Base-by-base conservation (phyloP, 2,888 invertebrate genomes). In the Epinotia bilunana region DNA sequence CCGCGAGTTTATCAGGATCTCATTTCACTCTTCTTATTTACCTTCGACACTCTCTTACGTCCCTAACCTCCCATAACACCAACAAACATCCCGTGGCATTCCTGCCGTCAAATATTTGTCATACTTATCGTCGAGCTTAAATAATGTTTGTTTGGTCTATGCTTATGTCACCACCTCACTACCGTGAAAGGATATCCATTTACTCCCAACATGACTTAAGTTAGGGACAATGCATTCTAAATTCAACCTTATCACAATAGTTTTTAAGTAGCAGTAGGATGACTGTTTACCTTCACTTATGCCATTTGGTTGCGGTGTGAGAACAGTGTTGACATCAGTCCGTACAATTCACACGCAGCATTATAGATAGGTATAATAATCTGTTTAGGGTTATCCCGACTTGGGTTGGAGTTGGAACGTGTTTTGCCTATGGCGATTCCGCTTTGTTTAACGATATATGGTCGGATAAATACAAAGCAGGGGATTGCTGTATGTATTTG, bases 161-260 rank as follows among this genome's bases (percentile, higher is more conserved):
- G 57, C 49, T 72, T 65, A 72, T 74, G 53, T 71, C 74, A 74
- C 64, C 74, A 74, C 64, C 60, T 49, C 55, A 33, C 58, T 65
- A 58, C 63, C 6, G 57, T 20, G 46, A 23, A 43, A 20, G 67
- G 39, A 55, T 18, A 3, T 4, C 6, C 9, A 11, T 18, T 18
- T 11, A 7, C 2, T 39, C 1, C 43, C 18, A 43, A 6, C 43
- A 62, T 2, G 33, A 33, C n/a, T 3, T n/a, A 61, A n/a, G 33
- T 16, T n/a, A 61, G 16, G 4, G 1, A 20, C 18, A 57, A 57
- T n/a, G 5, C 33, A 28, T 13, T 61, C 33, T 16, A n/a, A 61
- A n/a, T n/a, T 33, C 61, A 33, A 61, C 20, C 16, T 61, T 33
- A 61, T 33, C 1, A 5, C 60, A 23, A 23, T 7, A 23, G 28